phyloP scores from a whole-genome alignment of 2,888 invertebrate species.

The Ellobium chinense region DNA sequence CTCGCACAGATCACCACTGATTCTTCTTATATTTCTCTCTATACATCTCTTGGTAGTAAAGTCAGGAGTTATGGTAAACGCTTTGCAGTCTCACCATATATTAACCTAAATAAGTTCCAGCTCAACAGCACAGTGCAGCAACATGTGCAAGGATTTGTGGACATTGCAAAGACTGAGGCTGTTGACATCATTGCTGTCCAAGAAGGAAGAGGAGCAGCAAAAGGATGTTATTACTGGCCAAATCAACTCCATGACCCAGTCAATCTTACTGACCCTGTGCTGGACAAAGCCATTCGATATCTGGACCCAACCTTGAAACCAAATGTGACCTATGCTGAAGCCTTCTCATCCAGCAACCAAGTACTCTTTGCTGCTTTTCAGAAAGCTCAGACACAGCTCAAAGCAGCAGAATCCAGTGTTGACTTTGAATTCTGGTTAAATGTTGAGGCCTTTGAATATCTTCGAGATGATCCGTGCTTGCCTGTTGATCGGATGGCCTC shows the following conservation, averaged over 20 bases:
- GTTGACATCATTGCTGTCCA: constrained; percentile 66
- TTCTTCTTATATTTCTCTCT: constrained; percentile 41
- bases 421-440: constrained; percentile 65
- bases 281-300: constrained; percentile 56
- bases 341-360: constrained; percentile 64
- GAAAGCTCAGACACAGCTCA: constrained; percentile 11
- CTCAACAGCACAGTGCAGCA: constrained; percentile 55
- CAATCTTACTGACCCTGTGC: constrained; percentile 50
- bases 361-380: constrained; percentile 52
- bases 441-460: constrained; percentile 67
- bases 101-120: constrained; percentile 48
- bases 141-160: constrained; percentile 57
- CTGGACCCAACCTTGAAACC: constrained; percentile 50
- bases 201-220: constrained; percentile 68
- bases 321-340: constrained; percentile 62
- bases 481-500: constrained; percentile 61
- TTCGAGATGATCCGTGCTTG: constrained; percentile 63
- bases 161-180: constrained; percentile 46
- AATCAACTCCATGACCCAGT: constrained; percentile 55
- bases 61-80: constrained; percentile 43
- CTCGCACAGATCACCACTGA: constrained; percentile 34
- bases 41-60: constrained; percentile 40
- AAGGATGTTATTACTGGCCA: constrained; percentile 63
- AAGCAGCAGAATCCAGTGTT: not conserved
- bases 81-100: constrained; percentile 51